phyloP scores from a whole-genome alignment of 2,113 vertebrate species.

The Urocitellus parryii region DNA sequence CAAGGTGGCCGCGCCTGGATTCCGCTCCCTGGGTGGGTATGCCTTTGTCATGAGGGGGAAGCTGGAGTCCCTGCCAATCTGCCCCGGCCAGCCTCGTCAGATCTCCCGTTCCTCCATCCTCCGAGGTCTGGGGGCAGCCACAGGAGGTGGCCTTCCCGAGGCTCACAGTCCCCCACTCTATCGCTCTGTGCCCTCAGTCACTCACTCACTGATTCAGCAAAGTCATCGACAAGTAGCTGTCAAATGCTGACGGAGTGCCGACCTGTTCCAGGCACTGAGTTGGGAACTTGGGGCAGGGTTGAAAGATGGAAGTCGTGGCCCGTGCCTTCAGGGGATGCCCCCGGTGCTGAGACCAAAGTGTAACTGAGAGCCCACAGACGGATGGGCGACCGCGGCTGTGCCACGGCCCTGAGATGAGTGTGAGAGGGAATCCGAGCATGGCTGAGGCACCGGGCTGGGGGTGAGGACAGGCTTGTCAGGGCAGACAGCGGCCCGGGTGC shows the following conservation, averaged over 20 bases:
- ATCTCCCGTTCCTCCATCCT: accelerated
- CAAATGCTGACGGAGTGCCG: no score
- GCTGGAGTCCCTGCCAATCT: no score
- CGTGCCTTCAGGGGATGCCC: accelerated
- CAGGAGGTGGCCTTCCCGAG: no score
- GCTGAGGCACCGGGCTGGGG: accelerated
- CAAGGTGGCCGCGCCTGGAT: no score
- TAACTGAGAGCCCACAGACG: neutral
- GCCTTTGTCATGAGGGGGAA: accelerated
- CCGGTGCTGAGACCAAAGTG: no score
- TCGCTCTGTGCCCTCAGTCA: neutral
- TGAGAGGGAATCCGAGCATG: neutral
- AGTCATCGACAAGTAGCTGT: neutral
- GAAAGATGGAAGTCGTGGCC: neutral
- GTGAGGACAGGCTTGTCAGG: no score
- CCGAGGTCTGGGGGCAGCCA: neutral
- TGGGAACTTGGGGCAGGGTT: neutral
- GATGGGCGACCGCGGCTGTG: accelerated
- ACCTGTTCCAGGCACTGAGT: neutral
- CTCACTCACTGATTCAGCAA: neutral
- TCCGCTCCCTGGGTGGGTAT: accelerated
- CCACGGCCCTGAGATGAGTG: accelerated
- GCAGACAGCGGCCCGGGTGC: accelerated
- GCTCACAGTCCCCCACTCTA: accelerated
- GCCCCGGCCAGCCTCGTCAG: no score